A percentile compares a stretch with the other conserved stretches of the same genome.
Evolutionary conservation across 2,113 vertebrate species (phyloP).

Genomic region (Aleadryas rufinucha): DNA sequence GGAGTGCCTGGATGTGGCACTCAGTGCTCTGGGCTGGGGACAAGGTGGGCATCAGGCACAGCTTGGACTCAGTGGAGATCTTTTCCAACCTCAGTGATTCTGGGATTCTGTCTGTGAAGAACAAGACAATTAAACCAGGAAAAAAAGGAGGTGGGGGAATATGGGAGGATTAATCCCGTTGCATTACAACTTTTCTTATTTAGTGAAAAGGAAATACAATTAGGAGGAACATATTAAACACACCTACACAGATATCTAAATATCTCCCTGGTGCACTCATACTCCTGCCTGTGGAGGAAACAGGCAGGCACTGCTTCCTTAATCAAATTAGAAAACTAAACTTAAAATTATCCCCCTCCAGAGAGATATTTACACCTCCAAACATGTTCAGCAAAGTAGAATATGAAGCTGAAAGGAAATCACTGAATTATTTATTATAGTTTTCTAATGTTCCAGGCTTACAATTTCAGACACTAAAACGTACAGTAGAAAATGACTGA

Average conservation of each 20-base stretch:
- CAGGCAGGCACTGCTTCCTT: conserved; percentile 39
- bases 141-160: conserved; percentile 18
- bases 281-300: neutral
- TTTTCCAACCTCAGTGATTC: neutral
- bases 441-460: conserved; percentile 15
- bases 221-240: conserved; percentile 71
- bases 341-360: conserved; percentile 56
- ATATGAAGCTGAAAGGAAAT: conserved; percentile 63
- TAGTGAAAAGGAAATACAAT: conserved; percentile 71
- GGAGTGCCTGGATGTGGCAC: neutral
- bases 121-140: conserved; percentile 55
- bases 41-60: neutral
- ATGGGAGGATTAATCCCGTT: conserved; percentile 44
- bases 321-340: conserved; percentile 72
- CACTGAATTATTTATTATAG: conserved; percentile 52
- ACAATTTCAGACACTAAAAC: neutral
- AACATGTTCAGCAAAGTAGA: conserved; percentile 41
- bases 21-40: neutral
- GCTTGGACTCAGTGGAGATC: rapidly evolving
- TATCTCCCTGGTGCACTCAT: conserved; percentile 28
- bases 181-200: conserved; percentile 59
- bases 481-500: conserved; percentile 45
- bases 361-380: conserved; percentile 66
- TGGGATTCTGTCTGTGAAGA: neutral
- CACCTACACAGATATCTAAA: conserved; percentile 66